A percentile compares a stretch with the other conserved stretches of the same genome.
Evolutionary conservation across 2,113 vertebrate species (phyloP).

Genomic region (Xyliphius kryptos): DNA sequence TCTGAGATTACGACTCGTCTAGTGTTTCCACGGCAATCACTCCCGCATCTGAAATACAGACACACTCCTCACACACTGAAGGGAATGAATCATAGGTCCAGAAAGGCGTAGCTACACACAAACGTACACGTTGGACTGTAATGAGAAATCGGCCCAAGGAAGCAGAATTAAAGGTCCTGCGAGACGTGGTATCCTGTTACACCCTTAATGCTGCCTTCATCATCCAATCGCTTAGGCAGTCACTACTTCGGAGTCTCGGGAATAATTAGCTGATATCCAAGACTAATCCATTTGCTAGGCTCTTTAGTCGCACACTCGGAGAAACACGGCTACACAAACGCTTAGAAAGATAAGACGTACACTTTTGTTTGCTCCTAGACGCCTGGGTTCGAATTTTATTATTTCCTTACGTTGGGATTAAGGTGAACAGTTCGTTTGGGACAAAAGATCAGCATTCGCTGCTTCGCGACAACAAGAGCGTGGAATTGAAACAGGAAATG

Average conservation of each 20-base stretch:
- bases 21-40: background rate
- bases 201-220: constrained; percentile 20
- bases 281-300: constrained; percentile 28
- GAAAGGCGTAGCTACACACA: background rate
- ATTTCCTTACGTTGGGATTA: background rate
- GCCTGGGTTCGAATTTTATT: background rate
- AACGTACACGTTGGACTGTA: background rate
- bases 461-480: background rate
- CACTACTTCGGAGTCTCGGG: constrained; percentile 17
- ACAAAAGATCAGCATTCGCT: background rate
- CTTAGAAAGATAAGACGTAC: constrained; percentile 6
- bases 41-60: constrained; percentile 1
- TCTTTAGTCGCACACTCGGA: constrained; percentile 32
- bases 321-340: constrained; percentile 2
- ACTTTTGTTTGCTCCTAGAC: background rate
- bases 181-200: constrained; percentile 22
- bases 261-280: constrained; percentile 35
- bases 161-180: constrained; percentile 22
- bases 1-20: background rate
- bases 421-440: background rate
- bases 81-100: background rate
- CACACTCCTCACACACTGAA: background rate
- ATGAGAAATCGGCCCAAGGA: constrained; percentile 12
- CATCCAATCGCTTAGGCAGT: constrained; percentile 19
- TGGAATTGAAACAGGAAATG: background rate